Conservation (phyloP, 2,888 invertebrate genomes). For the Eristalis pertinax region DNA sequence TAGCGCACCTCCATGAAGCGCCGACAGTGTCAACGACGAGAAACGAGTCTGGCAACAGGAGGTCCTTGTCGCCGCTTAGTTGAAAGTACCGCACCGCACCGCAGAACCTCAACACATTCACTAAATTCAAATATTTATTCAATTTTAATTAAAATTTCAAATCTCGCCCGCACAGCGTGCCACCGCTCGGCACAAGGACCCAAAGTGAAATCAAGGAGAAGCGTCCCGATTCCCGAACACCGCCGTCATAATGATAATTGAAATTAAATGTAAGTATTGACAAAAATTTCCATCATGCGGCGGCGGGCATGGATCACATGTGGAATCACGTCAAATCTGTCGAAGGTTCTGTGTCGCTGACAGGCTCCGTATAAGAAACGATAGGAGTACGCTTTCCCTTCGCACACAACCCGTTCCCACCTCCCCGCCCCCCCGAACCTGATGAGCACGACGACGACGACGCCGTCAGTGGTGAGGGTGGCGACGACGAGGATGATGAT, state of each 20-base stretch:
- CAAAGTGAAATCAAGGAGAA: slow-evolving; percentile 21
- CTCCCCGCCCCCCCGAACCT: slow-evolving; percentile 11
- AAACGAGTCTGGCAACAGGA: slow-evolving; percentile 15
- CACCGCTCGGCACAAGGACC: background rate
- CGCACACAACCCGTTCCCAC: background rate
- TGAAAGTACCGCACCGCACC: slow-evolving; percentile 20
- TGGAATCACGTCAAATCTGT: slow-evolving; percentile 24
- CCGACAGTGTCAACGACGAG: background rate
- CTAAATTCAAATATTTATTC: slow-evolving; percentile 69
- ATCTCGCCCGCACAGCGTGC: slow-evolving; percentile 42
- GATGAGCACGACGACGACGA: background rate
- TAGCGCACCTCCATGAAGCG: background rate
- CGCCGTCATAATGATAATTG: slow-evolving; percentile 69
- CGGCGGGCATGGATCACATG: slow-evolving; percentile 28
- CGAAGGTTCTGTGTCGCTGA: slow-evolving; percentile 53
- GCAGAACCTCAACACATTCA: slow-evolving; percentile 15
- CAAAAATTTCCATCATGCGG: slow-evolving; percentile 61
- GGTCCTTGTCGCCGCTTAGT: slow-evolving; percentile 30
- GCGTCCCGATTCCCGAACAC: slow-evolving; percentile 39
- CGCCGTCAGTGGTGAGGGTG: background rate
- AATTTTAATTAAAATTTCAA: slow-evolving; percentile 73
- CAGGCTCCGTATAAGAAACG: slow-evolving; percentile 48
- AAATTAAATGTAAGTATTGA: slow-evolving; percentile 73
- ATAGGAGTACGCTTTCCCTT: slow-evolving; percentile 24
- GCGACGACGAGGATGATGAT: slow-evolving; percentile 47